Percentiles rank a stretch among this genome's conserved stretches.
These are phyloP conservation scores for Urocitellus parryii DNA, from an alignment of 2,113 vertebrate species.

Conservation along the genomic window DNA sequence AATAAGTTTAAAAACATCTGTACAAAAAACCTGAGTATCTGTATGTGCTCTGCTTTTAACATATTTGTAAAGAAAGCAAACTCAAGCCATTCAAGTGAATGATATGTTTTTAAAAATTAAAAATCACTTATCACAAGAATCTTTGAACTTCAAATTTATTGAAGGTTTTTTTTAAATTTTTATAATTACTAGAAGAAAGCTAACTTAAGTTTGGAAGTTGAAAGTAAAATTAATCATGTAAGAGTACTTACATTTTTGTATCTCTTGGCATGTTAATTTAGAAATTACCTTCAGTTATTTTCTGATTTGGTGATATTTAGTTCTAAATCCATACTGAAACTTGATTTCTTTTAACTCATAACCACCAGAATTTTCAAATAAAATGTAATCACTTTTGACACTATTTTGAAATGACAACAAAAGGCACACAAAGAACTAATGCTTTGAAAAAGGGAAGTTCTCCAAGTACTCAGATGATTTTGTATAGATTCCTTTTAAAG, in stretches of 20 bases:
- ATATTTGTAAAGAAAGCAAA: not conserved
- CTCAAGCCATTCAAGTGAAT: not conserved
- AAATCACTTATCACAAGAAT: slow-evolving; percentile 18
- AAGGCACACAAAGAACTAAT: not conserved
- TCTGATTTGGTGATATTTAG: slow-evolving; percentile 55
- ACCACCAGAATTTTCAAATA: not conserved
- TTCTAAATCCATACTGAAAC: not conserved
- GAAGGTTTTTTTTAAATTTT: not conserved
- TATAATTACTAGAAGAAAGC: not conserved
- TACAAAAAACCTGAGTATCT: not conserved
- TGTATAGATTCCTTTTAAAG: not conserved
- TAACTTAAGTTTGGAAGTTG: not conserved
- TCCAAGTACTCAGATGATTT: not conserved
- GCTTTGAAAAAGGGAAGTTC: not conserved
- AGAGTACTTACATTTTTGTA: not conserved
- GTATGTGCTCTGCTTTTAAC: not conserved
- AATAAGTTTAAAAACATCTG: not conserved
- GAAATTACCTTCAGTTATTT: not conserved
- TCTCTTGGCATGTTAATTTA: not conserved
- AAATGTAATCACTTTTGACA: slow-evolving; percentile 30
- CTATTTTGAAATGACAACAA: slow-evolving; percentile 49
- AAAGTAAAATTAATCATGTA: not conserved
- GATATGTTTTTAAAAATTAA: not conserved
- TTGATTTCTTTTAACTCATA: slow-evolving; percentile 33
- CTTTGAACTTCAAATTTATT: not conserved